Conservation (phyloP, 2,888 invertebrate genomes). For the Scaptomyza reducta region DNA sequence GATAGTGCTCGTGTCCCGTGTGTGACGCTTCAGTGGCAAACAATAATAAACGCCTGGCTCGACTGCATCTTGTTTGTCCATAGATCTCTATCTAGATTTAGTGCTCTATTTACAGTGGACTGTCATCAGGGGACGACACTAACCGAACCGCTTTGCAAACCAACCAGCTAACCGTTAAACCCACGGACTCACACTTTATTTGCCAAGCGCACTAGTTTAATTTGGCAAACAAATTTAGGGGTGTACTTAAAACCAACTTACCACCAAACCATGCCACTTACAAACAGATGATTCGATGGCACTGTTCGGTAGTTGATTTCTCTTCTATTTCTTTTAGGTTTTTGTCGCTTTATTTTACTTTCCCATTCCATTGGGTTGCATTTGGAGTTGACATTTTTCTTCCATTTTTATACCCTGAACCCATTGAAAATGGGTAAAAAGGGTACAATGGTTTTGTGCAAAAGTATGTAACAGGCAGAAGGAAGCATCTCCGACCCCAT, state of each 20-base stretch:
- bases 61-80: slow-evolving; percentile 52
- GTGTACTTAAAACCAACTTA: slow-evolving; percentile 20
- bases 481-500: no score
- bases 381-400: slow-evolving; percentile 40
- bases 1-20: slow-evolving; percentile 37
- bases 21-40: slow-evolving; percentile 60
- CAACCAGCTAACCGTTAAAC: slow-evolving; percentile 26
- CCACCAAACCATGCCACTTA: neutral
- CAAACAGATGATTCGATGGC: slow-evolving; percentile 13
- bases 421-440: no score
- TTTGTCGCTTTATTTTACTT: slow-evolving; percentile 34
- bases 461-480: no score
- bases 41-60: slow-evolving; percentile 67
- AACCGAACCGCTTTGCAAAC: slow-evolving; percentile 11
- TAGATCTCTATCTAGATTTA: slow-evolving; percentile 55
- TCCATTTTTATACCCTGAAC: no score
- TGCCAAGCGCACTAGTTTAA: slow-evolving; percentile 59
- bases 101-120: slow-evolving; percentile 65
- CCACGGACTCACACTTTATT: slow-evolving; percentile 46
- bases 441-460: no score
- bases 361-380: slow-evolving; percentile 53
- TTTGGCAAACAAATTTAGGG: slow-evolving; percentile 69
- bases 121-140: slow-evolving; percentile 32
- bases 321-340: neutral
- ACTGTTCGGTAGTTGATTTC: slow-evolving; percentile 6